These are phyloP conservation scores for Smutsia gigantea DNA, from an alignment of 2,797 vertebrate species.

Conservation along the genomic window DNA sequence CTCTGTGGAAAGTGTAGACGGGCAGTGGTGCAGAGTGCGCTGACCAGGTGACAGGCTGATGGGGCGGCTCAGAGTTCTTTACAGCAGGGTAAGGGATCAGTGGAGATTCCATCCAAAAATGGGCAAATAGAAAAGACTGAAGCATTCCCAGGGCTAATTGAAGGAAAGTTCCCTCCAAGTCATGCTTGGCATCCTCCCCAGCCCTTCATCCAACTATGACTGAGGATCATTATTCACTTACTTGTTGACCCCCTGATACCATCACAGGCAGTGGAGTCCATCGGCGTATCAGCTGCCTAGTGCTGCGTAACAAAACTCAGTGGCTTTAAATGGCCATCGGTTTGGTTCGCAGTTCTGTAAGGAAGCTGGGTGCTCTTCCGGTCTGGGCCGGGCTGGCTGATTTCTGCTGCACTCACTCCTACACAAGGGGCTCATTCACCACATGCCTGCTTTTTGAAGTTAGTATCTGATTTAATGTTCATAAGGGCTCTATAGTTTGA, in stretches of 20 bases:
- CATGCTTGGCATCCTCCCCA: not conserved
- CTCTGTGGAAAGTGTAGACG: rapidly evolving
- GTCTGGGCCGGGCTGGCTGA: not conserved
- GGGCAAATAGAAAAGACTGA: not conserved
- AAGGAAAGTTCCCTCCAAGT: not conserved
- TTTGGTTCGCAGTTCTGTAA: not conserved
- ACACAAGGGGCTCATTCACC: not conserved
- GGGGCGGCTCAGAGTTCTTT: not conserved
- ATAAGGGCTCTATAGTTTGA: not conserved
- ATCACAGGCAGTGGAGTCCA: not conserved
- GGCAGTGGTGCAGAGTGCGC: not conserved
- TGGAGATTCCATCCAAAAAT: not conserved
- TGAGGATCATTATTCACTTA: not conserved
- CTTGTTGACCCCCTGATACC: not conserved
- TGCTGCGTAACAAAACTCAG: not conserved
- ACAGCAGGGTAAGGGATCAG: not conserved
- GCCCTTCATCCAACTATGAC: not conserved
- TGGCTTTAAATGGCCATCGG: not conserved
- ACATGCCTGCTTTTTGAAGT: not conserved
- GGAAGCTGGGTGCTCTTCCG: not conserved
- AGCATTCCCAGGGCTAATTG: not conserved
- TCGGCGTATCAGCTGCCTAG: not conserved
- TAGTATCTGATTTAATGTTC: not conserved
- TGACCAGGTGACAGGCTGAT: not conserved
- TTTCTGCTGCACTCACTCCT: not conserved